Evolutionary conservation across 2,113 vertebrate genomes (phyloP).

Genomic region (Hypomesus transpacificus): DNA sequence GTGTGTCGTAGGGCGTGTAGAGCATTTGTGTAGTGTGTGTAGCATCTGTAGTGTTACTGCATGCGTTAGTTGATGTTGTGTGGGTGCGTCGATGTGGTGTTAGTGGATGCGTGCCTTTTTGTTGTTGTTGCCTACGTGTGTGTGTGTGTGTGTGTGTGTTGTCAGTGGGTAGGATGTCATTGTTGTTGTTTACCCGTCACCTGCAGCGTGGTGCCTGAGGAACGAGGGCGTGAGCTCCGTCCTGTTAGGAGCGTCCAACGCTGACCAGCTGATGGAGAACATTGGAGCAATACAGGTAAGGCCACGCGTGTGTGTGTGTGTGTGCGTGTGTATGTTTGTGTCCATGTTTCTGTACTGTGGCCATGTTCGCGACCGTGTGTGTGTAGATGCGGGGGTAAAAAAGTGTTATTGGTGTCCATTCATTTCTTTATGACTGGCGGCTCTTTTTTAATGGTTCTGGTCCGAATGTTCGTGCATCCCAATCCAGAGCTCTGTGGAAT

Average conservation of each 20-base stretch:
- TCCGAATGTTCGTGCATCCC: too few species aligned
- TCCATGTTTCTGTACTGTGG: neutral
- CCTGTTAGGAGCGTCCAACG: constrained; percentile 91
- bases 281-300: constrained; percentile 98
- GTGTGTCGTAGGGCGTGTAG: neutral
- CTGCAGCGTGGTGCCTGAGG: constrained; percentile 94
- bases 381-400: neutral
- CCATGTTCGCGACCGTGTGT: neutral
- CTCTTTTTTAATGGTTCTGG: too few species aligned
- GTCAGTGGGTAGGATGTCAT: constrained; percentile 40
- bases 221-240: constrained; percentile 97
- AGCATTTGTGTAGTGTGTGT: neutral
- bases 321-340: neutral
- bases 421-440: too few species aligned
- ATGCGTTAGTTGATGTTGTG: neutral
- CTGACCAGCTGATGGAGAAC: constrained; percentile 98
- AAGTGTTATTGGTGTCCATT: neutral
- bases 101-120: neutral
- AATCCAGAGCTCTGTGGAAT: too few species aligned
- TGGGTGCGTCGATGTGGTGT: neutral
- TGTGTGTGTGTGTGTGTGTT: neutral
- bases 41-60: neutral
- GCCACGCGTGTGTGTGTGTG: neutral
- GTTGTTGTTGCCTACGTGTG: constrained; percentile 10
- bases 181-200: constrained; percentile 57